Percentiles rank a stretch among this genome's conserved stretches.
These are phyloP conservation scores for Pheucticus melanocephalus DNA, from an alignment of 2,113 vertebrate species.

Conservation along the genomic window DNA sequence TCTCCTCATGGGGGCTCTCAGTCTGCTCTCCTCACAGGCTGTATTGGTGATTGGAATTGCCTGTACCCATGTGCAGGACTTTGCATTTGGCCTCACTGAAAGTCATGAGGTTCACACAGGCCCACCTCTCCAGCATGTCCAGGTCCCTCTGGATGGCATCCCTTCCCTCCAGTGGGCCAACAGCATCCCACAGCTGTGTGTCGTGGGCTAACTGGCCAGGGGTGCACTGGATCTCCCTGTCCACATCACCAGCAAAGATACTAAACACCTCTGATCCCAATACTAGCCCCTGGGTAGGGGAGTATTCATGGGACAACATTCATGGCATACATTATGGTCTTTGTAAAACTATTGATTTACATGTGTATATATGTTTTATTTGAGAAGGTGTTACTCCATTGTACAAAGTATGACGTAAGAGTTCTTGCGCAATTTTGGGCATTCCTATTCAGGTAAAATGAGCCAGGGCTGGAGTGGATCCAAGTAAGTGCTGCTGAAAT, in stretches of 20 bases:
- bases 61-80: neutral
- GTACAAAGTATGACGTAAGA: neutral
- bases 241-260: too few species aligned
- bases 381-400: neutral
- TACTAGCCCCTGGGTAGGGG: neutral
- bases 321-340: neutral
- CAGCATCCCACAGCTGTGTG: neutral
- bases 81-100: neutral
- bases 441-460: neutral
- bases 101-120: neutral
- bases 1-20: neutral
- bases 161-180: neutral
- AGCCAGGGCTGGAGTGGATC: neutral
- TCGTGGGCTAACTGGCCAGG: too few species aligned
- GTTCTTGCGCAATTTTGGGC: neutral
- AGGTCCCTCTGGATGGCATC: neutral
- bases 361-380: neutral
- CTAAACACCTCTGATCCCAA: too few species aligned
- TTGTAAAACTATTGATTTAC: neutral
- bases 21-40: neutral
- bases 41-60: neutral
- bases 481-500: slow-evolving; percentile 1
- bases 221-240: neutral
- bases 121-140: neutral
- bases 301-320: neutral